Evolutionary conservation across 1,140 invertebrate genomes (phyloP), one percentile per base, ranked within the genome.

Genomic region (Caligus rogercresseyi): DNA sequence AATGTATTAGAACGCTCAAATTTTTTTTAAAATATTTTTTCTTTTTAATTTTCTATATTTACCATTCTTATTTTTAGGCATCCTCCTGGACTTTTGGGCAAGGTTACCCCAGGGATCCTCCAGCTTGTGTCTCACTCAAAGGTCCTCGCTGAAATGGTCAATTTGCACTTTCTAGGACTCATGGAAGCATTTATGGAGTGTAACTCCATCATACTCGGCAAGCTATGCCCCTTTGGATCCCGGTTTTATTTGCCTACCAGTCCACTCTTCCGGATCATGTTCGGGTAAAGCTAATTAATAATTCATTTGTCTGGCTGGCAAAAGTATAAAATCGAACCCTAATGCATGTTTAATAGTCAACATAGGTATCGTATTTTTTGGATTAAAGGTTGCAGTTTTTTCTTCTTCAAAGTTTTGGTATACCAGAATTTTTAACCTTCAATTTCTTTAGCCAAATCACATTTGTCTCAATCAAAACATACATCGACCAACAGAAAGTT

Each of bases 21-120:
- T 43, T 43, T 43, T 11, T n/a, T 43, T 43, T n/a, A 43, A 43
- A 43, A 43, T n/a, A n/a, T 43, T 43, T 43, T 43, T 43, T n/a
- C 31, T 43, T 43, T 43, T 43, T 43, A 43, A n/a, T n/a, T n/a
- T n/a, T n/a, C 31, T 43, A 7, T 43, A 43, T 11, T 7, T n/a
- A 11, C 31, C 31, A 43, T 43, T 11, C 31, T 43, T 43, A 43
- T n/a, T 43, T n/a, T 43, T 43, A 43, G 83, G 83, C 62, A 86
- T 91, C 66, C 78, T 97, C n/a, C 82, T 95, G 67, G 94, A 98
- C 74, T 98, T 98, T 78, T 99, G 95, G 95, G 86, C 3, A 91
- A 96, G 76, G 86, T 98, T 0, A 97, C 94, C 18, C 94, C 92
- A 0, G 87, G 85, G 60, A 85, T 99, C 65, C 74, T 98, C 25